Base-by-base conservation (phyloP, 92 coral and sea anemone species). In the Porites lobata region DNA sequence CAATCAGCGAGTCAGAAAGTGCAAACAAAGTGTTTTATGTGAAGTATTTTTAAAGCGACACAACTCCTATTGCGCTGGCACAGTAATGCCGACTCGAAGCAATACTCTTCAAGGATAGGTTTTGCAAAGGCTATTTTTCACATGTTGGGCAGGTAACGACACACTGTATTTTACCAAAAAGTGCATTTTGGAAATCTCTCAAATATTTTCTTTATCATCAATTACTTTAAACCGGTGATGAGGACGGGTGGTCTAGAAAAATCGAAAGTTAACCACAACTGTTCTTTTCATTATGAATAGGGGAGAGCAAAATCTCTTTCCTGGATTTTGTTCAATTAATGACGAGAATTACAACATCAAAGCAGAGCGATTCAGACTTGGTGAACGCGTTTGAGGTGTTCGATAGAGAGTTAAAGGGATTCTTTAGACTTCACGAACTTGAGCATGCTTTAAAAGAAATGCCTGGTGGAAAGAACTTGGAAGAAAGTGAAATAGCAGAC, bases 361-460 rank as follows among this genome's bases (percentile, higher is more conserved):
- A 88, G 19, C 88, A 68, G 47, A 77, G 80, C 20, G 92, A 91
- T 21, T 79, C 86, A 6, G 98, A 95, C 38, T 66, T 93, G 67
- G n/a, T 72, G 6, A 85, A 93, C 8, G 98, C 98, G 6, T 95
- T 93, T 32, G 91, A 90, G 65, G 89, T 93, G 56, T 95, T 95
- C 51, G 98, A 95, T 69, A 80, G 93, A 66, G 98, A 95, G 75
- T 72, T 78, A 10, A 83, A 77, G 47, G 98, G 98, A 1, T 93
- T 69, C 79, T 95, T 95, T 50, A 57, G 57, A 29, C 80, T 95
- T 43, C 67, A 57, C 68, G 94, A 95, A 6, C 93, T 95, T 2
- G 83, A 83, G 57, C 65, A 13, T 6, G 93, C 98, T 11, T 88
- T 95, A 6, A 65, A 82, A 7, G 29, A 47, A 19, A 95, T 95